Evolutionary conservation across 2,888 invertebrate genomes (phyloP), one percentile per base, ranked within the genome.

Genomic region (Physocephala rufipes): DNA sequence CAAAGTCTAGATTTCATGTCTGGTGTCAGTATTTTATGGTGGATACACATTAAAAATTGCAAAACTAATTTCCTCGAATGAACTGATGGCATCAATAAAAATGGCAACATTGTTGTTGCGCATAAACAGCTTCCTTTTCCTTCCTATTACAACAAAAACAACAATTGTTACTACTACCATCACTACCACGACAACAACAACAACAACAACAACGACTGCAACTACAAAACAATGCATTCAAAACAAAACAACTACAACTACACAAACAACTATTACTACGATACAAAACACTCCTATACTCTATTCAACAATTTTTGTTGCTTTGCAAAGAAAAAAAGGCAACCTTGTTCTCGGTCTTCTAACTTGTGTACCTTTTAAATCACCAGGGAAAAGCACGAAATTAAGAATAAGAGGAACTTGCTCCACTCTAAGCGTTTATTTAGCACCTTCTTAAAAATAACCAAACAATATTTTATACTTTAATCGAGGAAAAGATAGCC

Each of bases 11-110:
- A 9, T 36, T 36, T 36, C 36, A 36, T 36, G 36, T 36, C 9
- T 36, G 36, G 36, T 21, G 21, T 13, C 55, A n/a, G 28, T 58
- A 15, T 49, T 58, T 58, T 58, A 58, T 24, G 58, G 13, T 58
- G 9, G 58, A 2, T 58, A 15, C 13, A 26, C 58, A 58, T 58
- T 58, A 24, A 58, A 58, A 58, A 58, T 26, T 15, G 58, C 58
- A 16, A 58, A 58, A 58, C 58, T 58, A 58, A 58, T 58, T 58
- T 58, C 12, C 58, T 28, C 58, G 26, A 58, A 58, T 58, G 28
- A 58, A 9, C 58, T 2, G n/a, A n/a, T n/a, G 12, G 15, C 58
- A 58, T 26, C 58, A 13, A 58, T 58, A 26, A 58, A 58, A 58
- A 15, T 13, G 13, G 24, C 58, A 58, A 58, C 58, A 58, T 26